Base-by-base conservation (phyloP, 2,113 vertebrate species). In the Coregonus clupeaformis region DNA sequence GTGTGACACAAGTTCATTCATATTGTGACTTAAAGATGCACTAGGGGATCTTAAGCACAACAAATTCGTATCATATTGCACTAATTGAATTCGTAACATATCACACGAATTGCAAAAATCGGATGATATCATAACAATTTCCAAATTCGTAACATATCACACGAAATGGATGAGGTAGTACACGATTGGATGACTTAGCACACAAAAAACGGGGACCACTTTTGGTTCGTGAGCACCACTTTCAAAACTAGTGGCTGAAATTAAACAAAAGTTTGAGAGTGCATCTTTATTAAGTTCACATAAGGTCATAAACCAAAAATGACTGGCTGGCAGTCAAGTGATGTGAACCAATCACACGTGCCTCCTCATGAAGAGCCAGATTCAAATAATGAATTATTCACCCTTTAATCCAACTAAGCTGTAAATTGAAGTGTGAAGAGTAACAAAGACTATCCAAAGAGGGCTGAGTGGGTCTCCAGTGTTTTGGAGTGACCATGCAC, bases 381-480 rank as follows among this genome's bases (percentile, higher is more conserved):
- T 12, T 68, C 59, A 62, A 64, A 71, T 27, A 29, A n/a, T 76
- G 22, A 74, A 72, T 52, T 25, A 57, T 52, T 32, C 64, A 55
- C 36, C 24, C 3, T 69, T 68, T 68, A 32, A 80, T 60, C 59
- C 29, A 83, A 20, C 78, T 68, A 71, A 9, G 4, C 42, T 22
- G 36, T 18, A 73, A 20, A 67, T 47, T 45, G 24, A 76, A 55
- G 62, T 42, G 63, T 5, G 11, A 71, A 29, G 25, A 73, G 25
- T 29, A 36, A 25, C 73, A 25, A 80, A 74, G 74, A 57, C 66
- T 16, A 77, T 81, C 30, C 63, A 7, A 68, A 71, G 74, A 24
- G 57, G 67, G 18, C 3, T 20, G 3, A 22, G 36, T 42, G 36
- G 67, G 6, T 52, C 49, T 52, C 16, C 12, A 32, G 47, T 70